phyloP scores from a whole-genome alignment of 2,113 vertebrate genomes.

The Paraplagusia blochii region DNA sequence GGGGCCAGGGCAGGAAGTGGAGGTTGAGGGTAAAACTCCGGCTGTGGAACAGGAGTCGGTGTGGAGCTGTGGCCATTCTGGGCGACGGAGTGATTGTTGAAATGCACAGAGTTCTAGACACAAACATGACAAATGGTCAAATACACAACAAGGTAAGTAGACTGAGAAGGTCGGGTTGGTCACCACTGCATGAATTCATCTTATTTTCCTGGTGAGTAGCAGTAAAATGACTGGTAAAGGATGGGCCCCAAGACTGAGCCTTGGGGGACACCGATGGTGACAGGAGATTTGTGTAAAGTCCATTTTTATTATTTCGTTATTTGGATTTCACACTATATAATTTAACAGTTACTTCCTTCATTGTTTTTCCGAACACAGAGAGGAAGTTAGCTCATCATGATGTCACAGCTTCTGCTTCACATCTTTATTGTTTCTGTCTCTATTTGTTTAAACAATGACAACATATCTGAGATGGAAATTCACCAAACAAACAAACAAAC shows the following conservation, averaged over 20 bases:
- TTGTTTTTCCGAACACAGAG: not conserved
- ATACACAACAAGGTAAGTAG: not conserved
- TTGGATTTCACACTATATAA: too few relatives aligned
- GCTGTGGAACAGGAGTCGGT: conserved; percentile 14
- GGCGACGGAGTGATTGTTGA: conserved; percentile 42
- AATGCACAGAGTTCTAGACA: conserved; percentile 56
- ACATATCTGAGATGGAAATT: not conserved
- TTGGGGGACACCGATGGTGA: too few relatives aligned
- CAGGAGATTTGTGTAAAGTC: too few relatives aligned
- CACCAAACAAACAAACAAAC: too few relatives aligned
- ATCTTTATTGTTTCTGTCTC: not conserved
- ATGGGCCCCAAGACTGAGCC: too few relatives aligned
- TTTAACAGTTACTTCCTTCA: too few relatives aligned
- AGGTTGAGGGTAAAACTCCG: conserved; percentile 20
- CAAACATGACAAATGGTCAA: not conserved
- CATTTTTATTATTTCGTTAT: too few relatives aligned
- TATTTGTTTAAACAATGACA: not conserved
- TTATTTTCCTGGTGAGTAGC: too few relatives aligned
- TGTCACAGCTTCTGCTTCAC: conserved; percentile 38
- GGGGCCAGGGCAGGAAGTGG: conserved; percentile 6
- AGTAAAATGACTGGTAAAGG: too few relatives aligned
- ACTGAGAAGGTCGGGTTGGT: too few relatives aligned
- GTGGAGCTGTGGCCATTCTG: conserved; percentile 31
- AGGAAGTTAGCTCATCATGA: conserved; percentile 35
- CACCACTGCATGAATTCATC: too few relatives aligned